These are phyloP conservation scores for Arctopsyche grandis DNA, from an alignment of 1,140 invertebrate species.

Conservation along the genomic window DNA sequence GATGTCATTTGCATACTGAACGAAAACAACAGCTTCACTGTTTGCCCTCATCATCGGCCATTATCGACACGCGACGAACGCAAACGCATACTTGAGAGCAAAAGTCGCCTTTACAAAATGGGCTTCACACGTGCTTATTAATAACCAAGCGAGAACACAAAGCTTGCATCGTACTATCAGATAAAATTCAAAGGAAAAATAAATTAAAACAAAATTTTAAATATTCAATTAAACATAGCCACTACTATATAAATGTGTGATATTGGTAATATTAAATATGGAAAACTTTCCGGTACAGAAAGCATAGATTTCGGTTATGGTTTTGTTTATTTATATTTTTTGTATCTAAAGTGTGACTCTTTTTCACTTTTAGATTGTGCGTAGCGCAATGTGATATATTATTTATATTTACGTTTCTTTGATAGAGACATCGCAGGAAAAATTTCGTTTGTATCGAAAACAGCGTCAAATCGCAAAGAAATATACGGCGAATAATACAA, in stretches of 20 bases:
- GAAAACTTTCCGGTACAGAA: too few species aligned
- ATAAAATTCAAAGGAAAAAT: too few species aligned
- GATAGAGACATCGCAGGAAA: not conserved
- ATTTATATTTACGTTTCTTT: not conserved
- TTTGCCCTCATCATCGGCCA: constrained; percentile 12
- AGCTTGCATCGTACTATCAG: too few species aligned
- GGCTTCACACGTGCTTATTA: too few species aligned
- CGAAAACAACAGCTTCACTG: constrained; percentile 17
- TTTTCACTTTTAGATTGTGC: not conserved
- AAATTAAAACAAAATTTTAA: too few species aligned
- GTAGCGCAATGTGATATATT: too few species aligned
- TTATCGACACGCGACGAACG: constrained; percentile 21
- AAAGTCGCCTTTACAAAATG: too few species aligned
- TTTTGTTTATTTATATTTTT: not conserved
- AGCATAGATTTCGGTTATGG: too few species aligned
- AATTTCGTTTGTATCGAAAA: not conserved
- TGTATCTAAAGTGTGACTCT: not conserved
- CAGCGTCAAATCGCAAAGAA: constrained; percentile 9
- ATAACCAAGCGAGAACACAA: too few species aligned
- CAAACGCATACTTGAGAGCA: not conserved
- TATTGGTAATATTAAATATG: too few species aligned
- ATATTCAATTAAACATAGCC: too few species aligned
- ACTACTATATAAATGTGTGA: too few species aligned
- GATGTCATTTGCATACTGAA: constrained; percentile 34
- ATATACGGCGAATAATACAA: not conserved